phyloP scores from a whole-genome alignment of 1,140 invertebrate species.

The Calephelis virginiensis region DNA sequence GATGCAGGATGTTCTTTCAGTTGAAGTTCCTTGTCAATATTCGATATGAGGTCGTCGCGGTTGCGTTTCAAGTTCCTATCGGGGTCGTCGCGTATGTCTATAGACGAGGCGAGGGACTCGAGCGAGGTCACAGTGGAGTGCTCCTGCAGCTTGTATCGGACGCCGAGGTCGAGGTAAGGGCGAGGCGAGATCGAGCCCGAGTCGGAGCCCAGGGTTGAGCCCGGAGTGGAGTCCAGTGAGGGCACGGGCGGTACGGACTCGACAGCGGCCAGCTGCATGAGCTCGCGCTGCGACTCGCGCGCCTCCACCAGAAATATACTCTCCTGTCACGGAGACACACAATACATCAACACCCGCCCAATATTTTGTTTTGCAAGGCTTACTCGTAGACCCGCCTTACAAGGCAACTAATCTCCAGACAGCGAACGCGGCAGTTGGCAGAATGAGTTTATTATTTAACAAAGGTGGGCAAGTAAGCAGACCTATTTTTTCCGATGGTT shows the following conservation, averaged over 20 bases:
- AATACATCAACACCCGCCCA: conserved; percentile 6
- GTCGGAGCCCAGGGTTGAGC: conserved; percentile 21
- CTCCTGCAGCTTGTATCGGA: conserved; percentile 36
- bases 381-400: too few species aligned
- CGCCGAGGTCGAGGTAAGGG: conserved; percentile 46
- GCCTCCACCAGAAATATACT: conserved; percentile 90
- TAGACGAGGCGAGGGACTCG: conserved; percentile 64
- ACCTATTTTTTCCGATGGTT: too few species aligned
- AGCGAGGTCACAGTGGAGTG: conserved; percentile 63
- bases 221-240: conserved; percentile 22
- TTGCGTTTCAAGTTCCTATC: conserved; percentile 57
- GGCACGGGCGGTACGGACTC: conserved; percentile 31
- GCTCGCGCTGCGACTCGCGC: conserved; percentile 84
- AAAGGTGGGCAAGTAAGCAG: too few species aligned
- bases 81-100: conserved; percentile 46
- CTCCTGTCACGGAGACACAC: conserved; percentile 69
- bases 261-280: conserved; percentile 55
- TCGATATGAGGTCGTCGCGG: conserved; percentile 42
- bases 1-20: conserved; percentile 53
- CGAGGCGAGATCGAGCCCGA: conserved; percentile 19
- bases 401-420: too few species aligned
- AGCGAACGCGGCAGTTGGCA: too few species aligned
- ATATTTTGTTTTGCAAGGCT: neutral
- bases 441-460: too few species aligned
- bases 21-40: conserved; percentile 57